These are phyloP conservation scores for Scaptomyza tumidula DNA, from an alignment of 2,888 invertebrate species.

Conservation along the genomic window DNA sequence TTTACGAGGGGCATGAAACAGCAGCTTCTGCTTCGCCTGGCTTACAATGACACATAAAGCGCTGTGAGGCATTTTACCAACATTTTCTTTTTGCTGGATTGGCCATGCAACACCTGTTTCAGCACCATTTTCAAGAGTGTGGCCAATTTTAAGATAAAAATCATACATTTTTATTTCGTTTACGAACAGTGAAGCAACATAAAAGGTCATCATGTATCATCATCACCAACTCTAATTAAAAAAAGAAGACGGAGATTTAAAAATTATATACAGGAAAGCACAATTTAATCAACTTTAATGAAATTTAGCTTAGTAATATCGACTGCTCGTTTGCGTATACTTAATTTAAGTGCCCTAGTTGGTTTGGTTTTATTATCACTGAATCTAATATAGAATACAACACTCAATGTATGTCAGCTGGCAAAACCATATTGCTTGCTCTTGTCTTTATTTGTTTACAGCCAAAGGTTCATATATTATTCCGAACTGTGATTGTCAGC, in stretches of 20 bases:
- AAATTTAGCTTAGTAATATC: not conserved
- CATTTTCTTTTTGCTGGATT: constrained; percentile 24
- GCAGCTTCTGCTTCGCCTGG: constrained; percentile 1
- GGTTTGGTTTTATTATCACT: not conserved
- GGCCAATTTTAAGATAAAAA: constrained; percentile 8
- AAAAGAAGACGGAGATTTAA: not conserved
- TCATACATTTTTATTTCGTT: not conserved
- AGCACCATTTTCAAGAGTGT: constrained; percentile 11
- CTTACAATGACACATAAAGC: not conserved
- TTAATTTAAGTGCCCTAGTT: not conserved
- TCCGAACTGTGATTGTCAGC: not conserved
- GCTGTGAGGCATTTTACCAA: constrained; percentile 15
- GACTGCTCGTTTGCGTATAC: not conserved
- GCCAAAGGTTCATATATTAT: not conserved
- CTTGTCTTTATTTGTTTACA: not conserved
- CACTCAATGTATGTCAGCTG: not conserved
- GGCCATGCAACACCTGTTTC: constrained; percentile 19
- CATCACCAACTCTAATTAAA: not conserved
- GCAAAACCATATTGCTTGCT: not conserved
- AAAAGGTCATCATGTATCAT: not conserved
- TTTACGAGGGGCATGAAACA: constrained; percentile 23
- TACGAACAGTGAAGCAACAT: not conserved
- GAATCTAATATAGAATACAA: not conserved
- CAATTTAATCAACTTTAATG: not conserved
- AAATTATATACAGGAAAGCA: not conserved